Evolutionary conservation across 2,113 vertebrate species (phyloP), one percentile per base, ranked within the genome.

Genomic region (Lagenorhynchus albirostris): DNA sequence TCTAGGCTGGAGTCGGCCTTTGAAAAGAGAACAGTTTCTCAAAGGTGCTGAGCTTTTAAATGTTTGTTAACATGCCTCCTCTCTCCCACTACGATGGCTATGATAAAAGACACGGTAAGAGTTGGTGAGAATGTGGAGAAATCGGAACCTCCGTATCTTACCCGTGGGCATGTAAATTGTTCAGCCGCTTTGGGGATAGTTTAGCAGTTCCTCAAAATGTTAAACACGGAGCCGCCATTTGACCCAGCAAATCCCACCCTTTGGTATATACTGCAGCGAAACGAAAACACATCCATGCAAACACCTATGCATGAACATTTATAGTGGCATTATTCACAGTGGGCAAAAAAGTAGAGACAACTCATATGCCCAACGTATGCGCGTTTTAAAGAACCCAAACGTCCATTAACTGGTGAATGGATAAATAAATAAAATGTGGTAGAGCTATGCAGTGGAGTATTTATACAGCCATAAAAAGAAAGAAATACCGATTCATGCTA

Each of bases 221-320:
- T 50, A 33, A 76, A 6, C 0, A 8, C 9, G 33, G 74, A 38
- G 63, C 8, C 55, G 1, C 29, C 31, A 5, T 60, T 29, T 23
- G 47, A 23, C 18, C 38, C 41, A 29, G 38, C 3, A 6, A 0
- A 0, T 91, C 44, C 68, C 60, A 20, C 14, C 47, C 47, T 36
- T 31, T 10, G 18, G 13, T 1, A 3, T 53, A 13, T 41, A 20
- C 29, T 65, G 20, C 25, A 7, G n/a, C 65, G 26, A 41, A 23
- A 17, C 44, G 62, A 41, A 89, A n/a, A 53, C 5, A 33, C 8
- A 29, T 33, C 38, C 21, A 38, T 0, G 3, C 62, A 20, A 6
- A 21, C 20, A 62, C 36, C 25, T n/a, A 1, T 5, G 7, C 26
- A 1, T 1, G 11, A 25, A 14, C 0, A 2, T 36, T 36, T 12